Conservation (phyloP, 2,797 vertebrate species). For the Poeciliopsis presidionis region DNA sequence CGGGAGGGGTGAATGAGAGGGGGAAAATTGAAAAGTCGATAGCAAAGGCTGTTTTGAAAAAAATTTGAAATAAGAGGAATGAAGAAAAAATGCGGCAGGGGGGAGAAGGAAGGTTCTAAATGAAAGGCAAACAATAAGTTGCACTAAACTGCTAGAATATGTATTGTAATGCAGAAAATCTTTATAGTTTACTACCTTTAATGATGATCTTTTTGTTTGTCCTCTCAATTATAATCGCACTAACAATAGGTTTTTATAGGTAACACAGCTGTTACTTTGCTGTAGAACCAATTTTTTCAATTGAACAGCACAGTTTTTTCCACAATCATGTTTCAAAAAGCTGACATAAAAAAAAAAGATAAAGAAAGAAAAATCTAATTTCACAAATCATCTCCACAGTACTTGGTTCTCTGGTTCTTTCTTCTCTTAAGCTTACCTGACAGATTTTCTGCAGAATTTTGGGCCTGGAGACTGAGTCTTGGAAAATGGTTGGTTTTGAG, state of each 20-base stretch:
- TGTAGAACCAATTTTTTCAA: not conserved
- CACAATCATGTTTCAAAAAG: not conserved
- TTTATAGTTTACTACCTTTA: not conserved
- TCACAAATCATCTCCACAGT: not conserved
- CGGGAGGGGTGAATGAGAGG: constrained; percentile 71
- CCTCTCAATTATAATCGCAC: not conserved
- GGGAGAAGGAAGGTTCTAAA: not conserved
- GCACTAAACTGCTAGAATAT: not conserved
- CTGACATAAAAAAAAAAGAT: not conserved
- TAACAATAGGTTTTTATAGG: not conserved
- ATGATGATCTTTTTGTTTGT: not conserved
- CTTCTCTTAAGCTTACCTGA: not conserved
- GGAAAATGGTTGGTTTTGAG: not conserved
- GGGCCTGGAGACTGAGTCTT: not conserved
- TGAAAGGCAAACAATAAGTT: constrained; percentile 7
- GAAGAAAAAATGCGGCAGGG: not conserved
- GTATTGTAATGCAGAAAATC: not conserved
- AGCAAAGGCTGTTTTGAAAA: constrained; percentile 60
- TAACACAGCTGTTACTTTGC: not conserved
- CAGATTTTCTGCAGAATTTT: not conserved
- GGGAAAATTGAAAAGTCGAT: constrained; percentile 85
- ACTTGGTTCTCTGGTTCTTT: not conserved
- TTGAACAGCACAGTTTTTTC: not conserved
- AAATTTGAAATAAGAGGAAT: constrained; percentile 41
- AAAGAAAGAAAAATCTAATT: not conserved